Base-by-base conservation (phyloP, 2,888 invertebrate species). In the Cheilosia impressa region DNA sequence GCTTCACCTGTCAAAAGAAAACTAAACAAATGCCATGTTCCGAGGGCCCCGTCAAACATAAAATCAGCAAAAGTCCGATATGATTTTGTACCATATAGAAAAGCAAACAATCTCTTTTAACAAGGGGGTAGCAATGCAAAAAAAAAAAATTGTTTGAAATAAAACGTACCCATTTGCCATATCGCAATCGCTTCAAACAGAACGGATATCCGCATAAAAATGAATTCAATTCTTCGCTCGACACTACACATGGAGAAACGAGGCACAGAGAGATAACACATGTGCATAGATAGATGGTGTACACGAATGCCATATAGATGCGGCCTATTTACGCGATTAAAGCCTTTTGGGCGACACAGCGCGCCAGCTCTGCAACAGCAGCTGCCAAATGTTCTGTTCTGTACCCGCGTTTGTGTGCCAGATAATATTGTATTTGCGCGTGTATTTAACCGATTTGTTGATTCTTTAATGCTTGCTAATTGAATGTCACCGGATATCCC, bases 151-250 rank as follows among this genome's bases (percentile, higher is more conserved):
- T 19, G 2, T n/a, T 47, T 19, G 17, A 66, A 66, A 31, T n/a
- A 52, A 41, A 53, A 77, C 38, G 19, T 78, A 71, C 50, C 69
- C 69, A 78, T 63, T 63, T 45, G 41, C 38, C 69, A 63, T 78
- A 78, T 78, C 78, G 62, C 77, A 77, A 60, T 60, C 76, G 68
- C 62, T 71, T 68, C 60, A 83, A 84, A 53, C 84, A 75, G 84
- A 84, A 84, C 84, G 84, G 84, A 84, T 84, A 84, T 84, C 84
- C 84, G 84, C 79, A 84, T 84, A 75, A 84, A 84, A 84, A 69
- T 80, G 75, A 80, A 80, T 84, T 80, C 60, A 43, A 60, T 45
- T 43, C 22, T 38, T 41, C 80, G 63, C 63, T 4, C 22, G 15
- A 24, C 52, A 52, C 31, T 9, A 31, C 66, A 69, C 69, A 79